phyloP scores from a whole-genome alignment of 2,113 vertebrate species.

The Protobothrops mucrosquamatus region DNA sequence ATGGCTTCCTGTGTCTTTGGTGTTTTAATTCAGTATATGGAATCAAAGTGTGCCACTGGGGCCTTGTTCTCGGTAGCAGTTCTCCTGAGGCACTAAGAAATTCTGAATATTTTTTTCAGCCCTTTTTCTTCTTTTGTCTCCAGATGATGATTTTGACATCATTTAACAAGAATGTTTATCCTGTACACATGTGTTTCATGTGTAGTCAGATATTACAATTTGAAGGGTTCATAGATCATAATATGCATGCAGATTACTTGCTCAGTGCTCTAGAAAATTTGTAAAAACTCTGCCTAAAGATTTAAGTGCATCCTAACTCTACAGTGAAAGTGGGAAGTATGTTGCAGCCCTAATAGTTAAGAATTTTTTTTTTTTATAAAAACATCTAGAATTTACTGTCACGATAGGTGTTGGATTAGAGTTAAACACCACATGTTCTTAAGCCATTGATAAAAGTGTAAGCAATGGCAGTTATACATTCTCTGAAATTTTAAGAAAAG shows the following conservation, averaged over 20 bases:
- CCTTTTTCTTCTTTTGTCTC: neutral
- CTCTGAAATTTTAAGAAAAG: neutral
- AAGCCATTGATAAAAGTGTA: neutral
- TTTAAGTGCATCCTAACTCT: neutral
- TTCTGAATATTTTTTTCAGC: no score
- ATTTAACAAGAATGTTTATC: slow-evolving; percentile 55
- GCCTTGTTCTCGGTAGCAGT: neutral
- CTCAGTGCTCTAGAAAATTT: neutral
- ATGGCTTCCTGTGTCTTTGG: neutral
- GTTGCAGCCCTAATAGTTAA: neutral
- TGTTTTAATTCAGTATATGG: neutral
- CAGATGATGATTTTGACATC: slow-evolving; percentile 26
- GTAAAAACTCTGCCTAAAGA: neutral
- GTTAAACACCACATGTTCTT: neutral
- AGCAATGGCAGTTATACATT: neutral
- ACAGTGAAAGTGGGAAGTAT: neutral
- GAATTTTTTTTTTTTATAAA: neutral
- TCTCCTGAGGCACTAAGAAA: neutral
- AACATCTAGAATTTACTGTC: neutral
- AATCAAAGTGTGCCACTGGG: neutral
- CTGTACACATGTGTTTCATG: neutral
- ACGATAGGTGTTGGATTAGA: neutral
- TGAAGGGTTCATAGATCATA: neutral
- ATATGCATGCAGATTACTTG: neutral
- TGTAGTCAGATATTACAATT: accelerated